These are phyloP conservation scores for Siniperca knerii DNA, from an alignment of 2,113 vertebrate species.

Conservation along the genomic window DNA sequence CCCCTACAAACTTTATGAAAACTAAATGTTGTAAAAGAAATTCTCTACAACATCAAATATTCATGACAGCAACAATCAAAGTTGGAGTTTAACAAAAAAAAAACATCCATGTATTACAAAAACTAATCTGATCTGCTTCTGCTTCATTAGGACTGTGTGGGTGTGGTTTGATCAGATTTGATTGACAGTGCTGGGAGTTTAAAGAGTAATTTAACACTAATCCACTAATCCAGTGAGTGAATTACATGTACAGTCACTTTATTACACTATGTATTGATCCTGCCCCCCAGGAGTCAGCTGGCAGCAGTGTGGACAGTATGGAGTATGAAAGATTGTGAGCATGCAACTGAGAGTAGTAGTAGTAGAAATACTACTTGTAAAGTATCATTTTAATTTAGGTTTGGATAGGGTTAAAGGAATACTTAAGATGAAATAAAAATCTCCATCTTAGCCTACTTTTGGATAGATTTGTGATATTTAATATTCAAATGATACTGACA, in stretches of 20 bases:
- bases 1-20: background rate
- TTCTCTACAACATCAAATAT: too few species aligned
- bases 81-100: background rate
- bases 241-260: too few species aligned
- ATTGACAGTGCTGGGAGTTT: too few species aligned
- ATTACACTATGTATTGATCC: too few species aligned
- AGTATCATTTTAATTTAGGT: background rate
- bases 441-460: background rate
- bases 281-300: too few species aligned
- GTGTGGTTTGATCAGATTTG: background rate
- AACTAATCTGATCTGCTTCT: background rate
- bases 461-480: background rate
- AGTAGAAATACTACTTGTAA: too few species aligned
- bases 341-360: too few species aligned
- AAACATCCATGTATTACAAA: background rate
- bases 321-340: too few species aligned
- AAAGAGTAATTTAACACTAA: too few species aligned
- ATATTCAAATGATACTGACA: background rate
- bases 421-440: background rate
- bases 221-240: too few species aligned
- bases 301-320: too few species aligned
- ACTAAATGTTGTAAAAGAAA: background rate
- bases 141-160: background rate
- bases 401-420: background rate
- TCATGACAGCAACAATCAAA: background rate